phyloP scores from a whole-genome alignment of 2,113 vertebrate species.

The Mus pahari region DNA sequence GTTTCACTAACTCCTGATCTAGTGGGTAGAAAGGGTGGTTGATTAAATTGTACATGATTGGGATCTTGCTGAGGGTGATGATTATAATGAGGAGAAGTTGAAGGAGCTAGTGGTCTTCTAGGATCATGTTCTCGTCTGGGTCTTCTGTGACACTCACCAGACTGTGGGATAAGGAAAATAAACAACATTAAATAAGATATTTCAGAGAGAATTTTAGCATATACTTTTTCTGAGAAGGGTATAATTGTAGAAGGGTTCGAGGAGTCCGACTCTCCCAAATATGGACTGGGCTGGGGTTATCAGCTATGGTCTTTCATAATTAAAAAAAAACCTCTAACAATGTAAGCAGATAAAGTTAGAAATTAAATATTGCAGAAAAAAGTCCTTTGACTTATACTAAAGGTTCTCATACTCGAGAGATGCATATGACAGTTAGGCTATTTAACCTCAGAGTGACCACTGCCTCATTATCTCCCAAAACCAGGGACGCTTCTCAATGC shows the following conservation, averaged over 20 bases:
- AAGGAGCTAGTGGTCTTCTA: background rate
- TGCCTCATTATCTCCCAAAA: background rate
- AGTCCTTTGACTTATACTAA: background rate
- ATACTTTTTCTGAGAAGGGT: background rate
- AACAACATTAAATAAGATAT: slow-evolving; percentile 41
- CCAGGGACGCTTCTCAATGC: background rate
- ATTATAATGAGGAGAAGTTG: accelerated
- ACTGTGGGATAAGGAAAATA: slow-evolving; percentile 40
- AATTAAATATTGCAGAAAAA: background rate
- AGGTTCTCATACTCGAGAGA: background rate
- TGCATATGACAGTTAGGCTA: background rate
- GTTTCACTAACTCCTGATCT: too few relatives aligned
- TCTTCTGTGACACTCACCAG: slow-evolving; percentile 4
- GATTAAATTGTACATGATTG: too few relatives aligned
- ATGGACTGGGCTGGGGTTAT: background rate
- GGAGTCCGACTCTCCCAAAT: background rate
- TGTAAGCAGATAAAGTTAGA: background rate
- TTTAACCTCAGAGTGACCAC: background rate
- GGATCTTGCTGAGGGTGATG: background rate
- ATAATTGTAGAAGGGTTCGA: background rate
- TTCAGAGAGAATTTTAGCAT: background rate
- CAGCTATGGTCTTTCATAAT: background rate
- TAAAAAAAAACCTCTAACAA: background rate
- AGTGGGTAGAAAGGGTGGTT: too few relatives aligned
- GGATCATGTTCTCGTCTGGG: background rate